Conservation (phyloP, 1,140 invertebrate species). For the Bombus sylvicola region DNA sequence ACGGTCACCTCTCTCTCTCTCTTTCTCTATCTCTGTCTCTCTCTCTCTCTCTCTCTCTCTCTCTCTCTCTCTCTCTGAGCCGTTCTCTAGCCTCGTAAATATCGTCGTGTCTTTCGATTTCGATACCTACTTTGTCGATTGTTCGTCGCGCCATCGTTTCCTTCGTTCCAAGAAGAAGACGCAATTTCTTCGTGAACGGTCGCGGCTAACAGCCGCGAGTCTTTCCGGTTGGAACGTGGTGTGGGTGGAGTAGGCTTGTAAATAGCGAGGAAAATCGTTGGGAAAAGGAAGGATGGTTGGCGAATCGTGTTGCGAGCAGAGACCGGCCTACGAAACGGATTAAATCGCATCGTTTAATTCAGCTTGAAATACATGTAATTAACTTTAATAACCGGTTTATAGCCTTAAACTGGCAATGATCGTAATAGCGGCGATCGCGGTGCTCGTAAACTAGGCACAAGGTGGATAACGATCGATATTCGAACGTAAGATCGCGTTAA, state of each 20-base stretch:
- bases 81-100: constrained; percentile 28
- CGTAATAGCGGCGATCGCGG: neutral
- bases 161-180: no score
- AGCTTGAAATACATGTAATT: neutral
- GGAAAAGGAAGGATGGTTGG: neutral
- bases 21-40: no score
- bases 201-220: no score
- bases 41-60: no score
- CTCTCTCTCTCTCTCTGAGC: neutral
- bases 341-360: constrained; percentile 15
- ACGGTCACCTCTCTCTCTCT: no score
- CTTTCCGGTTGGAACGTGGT: neutral
- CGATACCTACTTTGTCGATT: neutral
- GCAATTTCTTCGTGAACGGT: no score
- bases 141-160: no score
- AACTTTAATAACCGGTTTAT: constrained; percentile 11
- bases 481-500: neutral
- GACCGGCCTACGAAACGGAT: neutral
- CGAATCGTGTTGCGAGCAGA: neutral
- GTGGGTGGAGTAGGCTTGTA: neutral
- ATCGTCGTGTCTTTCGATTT: neutral
- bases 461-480: neutral
- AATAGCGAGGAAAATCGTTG: no score
- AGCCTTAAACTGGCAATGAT: neutral
- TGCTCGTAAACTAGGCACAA: neutral